Conservation (phyloP, 1,140 invertebrate genomes). For the Tigriopus japonicus region DNA sequence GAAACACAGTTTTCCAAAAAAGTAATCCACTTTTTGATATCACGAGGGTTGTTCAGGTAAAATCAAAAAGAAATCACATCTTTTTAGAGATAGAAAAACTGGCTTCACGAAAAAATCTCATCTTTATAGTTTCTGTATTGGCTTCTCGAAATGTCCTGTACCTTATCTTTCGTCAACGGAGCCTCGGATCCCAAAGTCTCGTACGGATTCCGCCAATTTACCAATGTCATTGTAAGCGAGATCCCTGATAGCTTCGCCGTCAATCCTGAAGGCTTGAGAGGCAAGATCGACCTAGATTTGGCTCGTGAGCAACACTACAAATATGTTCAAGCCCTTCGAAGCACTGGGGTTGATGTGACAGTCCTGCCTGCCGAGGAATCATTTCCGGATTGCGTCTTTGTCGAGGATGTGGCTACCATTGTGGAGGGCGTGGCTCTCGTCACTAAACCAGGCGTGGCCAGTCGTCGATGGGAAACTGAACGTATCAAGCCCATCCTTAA, state of each 20-base stretch:
- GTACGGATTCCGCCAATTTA: too few species aligned
- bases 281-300: conserved; percentile 7
- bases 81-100: too few species aligned
- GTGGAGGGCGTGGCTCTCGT: conserved; percentile 81
- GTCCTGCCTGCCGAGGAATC: conserved; percentile 69
- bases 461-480: neutral
- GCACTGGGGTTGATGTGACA: conserved; percentile 71
- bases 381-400: conserved; percentile 63
- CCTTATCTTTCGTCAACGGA: too few species aligned
- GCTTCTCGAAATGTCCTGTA: too few species aligned
- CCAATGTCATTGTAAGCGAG: neutral
- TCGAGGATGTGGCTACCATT: conserved; percentile 75
- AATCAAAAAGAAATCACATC: too few species aligned
- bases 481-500: neutral
- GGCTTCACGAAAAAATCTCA: too few species aligned
- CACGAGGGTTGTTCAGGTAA: too few species aligned
- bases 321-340: conserved; percentile 49
- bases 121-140: too few species aligned
- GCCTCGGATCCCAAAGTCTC: too few species aligned
- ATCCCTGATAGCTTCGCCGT: neutral
- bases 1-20: too few species aligned
- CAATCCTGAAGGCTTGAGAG: neutral
- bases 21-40: too few species aligned
- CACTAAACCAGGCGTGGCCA: conserved; percentile 38
- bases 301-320: conserved; percentile 64